phyloP scores from a whole-genome alignment of 2,797 vertebrate species.

The Gambelia wislizenii region DNA sequence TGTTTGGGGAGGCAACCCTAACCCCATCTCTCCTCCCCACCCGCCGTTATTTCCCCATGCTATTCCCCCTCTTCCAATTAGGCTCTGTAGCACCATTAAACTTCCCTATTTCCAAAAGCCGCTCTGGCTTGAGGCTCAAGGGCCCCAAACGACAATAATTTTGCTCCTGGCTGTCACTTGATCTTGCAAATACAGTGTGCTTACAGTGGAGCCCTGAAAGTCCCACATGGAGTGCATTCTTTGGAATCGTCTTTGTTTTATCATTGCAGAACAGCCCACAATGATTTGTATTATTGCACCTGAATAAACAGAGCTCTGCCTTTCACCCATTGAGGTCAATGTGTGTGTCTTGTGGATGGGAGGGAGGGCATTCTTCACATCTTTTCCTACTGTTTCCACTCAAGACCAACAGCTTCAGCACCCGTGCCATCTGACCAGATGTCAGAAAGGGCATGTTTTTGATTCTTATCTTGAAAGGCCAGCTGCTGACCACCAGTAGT shows the following conservation, averaged over 20 bases:
- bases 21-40: accelerated
- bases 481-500: conserved; percentile 73
- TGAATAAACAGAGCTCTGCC: conserved; percentile 91
- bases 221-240: conserved; percentile 87
- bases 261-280: conserved; percentile 81
- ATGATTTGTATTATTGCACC: conserved; percentile 91
- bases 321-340: conserved; percentile 82
- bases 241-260: conserved; percentile 91
- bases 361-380: conserved; percentile 56
- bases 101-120: conserved; percentile 52
- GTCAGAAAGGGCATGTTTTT: conserved; percentile 75
- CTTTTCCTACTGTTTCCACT: conserved; percentile 60
- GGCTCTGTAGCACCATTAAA: conserved; percentile 29
- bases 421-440: conserved; percentile 64
- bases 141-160: conserved; percentile 68
- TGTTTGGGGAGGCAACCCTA: conserved; percentile 20
- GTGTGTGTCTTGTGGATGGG: conserved; percentile 69
- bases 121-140: background rate
- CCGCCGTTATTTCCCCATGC: accelerated
- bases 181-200: conserved; percentile 69
- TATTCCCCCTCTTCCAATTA: conserved; percentile 40
- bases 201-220: conserved; percentile 70
- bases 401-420: conserved; percentile 54
- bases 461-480: conserved; percentile 73
- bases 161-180: conserved; percentile 76